Conservation (phyloP, 2,888 invertebrate species). For the Meganola albula region DNA sequence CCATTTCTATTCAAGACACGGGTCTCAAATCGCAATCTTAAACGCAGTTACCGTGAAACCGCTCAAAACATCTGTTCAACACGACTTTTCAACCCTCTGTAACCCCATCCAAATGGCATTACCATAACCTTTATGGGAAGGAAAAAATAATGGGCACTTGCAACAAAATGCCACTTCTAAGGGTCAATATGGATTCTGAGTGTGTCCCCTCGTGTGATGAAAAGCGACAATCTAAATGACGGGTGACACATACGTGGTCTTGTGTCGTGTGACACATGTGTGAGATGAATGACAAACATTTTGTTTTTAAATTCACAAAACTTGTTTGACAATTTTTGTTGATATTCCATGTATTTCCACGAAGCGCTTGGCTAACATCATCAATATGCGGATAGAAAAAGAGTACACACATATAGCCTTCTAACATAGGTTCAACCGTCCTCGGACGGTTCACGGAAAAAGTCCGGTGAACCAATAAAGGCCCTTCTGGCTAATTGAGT, state of each 20-base stretch:
- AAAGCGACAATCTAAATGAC: conserved; percentile 74
- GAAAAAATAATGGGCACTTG: conserved; percentile 66
- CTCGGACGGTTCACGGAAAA: too few species aligned
- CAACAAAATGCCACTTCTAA: conserved; percentile 43
- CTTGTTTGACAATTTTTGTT: too few species aligned
- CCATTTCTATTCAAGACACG: conserved; percentile 44
- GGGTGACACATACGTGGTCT: conserved; percentile 70
- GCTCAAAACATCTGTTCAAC: conserved; percentile 59
- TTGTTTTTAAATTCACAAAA: too few species aligned
- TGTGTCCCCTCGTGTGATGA: conserved; percentile 60
- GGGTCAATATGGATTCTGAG: conserved; percentile 51
- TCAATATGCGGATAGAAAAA: too few species aligned
- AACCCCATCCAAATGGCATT: conserved; percentile 62
- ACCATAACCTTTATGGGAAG: conserved; percentile 70
- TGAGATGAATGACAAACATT: not conserved
- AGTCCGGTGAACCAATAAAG: too few species aligned
- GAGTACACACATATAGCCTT: too few species aligned
- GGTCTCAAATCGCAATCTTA: conserved; percentile 33
- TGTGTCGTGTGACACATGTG: conserved; percentile 24
- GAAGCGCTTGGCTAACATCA: too few species aligned
- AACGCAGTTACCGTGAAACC: conserved; percentile 36
- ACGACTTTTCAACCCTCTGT: conserved; percentile 39
- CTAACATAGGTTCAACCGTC: too few species aligned
- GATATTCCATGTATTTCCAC: too few species aligned
- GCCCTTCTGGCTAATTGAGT: too few species aligned